phyloP scores from a whole-genome alignment of 2,113 vertebrate species.

The Burhinus bistriatus region DNA sequence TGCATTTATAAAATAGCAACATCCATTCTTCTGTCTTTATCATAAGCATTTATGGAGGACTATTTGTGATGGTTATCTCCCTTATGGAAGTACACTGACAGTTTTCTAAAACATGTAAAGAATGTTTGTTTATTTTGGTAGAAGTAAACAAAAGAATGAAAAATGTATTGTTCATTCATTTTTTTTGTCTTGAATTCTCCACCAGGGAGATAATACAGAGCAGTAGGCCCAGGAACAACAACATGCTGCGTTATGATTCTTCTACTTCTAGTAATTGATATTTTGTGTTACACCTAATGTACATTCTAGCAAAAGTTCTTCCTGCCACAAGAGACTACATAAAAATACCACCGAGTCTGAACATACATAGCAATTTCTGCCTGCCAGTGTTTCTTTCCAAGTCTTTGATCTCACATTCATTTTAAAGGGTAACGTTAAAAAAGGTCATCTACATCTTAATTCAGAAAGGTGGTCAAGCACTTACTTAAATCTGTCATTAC shows the following conservation, averaged over 20 bases:
- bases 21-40: neutral
- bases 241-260: neutral
- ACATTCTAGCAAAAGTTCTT: neutral
- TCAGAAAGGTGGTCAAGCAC: neutral
- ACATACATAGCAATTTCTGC: neutral
- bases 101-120: neutral
- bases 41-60: neutral
- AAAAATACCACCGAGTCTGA: neutral
- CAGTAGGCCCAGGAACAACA: neutral
- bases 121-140: neutral
- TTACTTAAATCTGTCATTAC: neutral
- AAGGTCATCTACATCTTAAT: neutral
- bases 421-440: neutral
- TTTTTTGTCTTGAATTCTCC: neutral
- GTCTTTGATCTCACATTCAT: neutral
- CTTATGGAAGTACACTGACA: neutral
- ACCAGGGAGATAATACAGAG: neutral
- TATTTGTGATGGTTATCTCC: neutral
- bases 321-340: rapidly evolving
- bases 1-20: neutral
- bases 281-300: neutral
- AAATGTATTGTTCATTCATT: neutral
- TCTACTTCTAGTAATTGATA: neutral
- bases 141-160: neutral
- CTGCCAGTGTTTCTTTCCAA: neutral